Base-by-base conservation (phyloP, 2,113 vertebrate genomes). In the Pogona vitticeps region DNA sequence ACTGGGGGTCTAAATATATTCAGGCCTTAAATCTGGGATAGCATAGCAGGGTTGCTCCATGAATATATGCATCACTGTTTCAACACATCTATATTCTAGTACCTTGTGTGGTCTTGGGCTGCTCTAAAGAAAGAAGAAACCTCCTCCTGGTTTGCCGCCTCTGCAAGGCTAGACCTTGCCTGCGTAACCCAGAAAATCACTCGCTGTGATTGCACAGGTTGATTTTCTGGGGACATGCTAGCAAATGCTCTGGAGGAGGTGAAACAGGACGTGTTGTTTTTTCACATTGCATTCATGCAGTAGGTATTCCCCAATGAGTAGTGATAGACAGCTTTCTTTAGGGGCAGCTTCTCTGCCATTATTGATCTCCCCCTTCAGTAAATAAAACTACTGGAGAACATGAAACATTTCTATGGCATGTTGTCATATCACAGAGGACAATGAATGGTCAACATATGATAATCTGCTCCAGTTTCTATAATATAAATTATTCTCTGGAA, bases 1-100 rank as follows among this genome's bases (percentile, higher is more conserved):
- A 71, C 21, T 15, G 68, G n/a, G 42, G 14, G 21, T 42, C 67
- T 52, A 36, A 56, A 82, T 56, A 36, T 82, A 58, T 52, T 33
- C 40, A 70, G n/a, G 8, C 18, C 67, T 70, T 70, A 68, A 70
- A 82, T 82, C 42, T 52, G 76, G 71, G 70, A 42, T 86, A 89
- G 52, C 84, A 42, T 86, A 89, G 52, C 84, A 80, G 83, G 67
- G 14, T 71, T 90, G 71, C 12, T 90, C 88, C 86, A 82, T 58
- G 87, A 86, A 86, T 83, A n/a, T 56, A 82, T 82, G 71, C 67
- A 58, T 58, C 33, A 15, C 80, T 82, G 12, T 70, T 82, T n/a
- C 31, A 61, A 82, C 70, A 33, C 36, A 71, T 70, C 67, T 71
- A 9, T 36, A 33, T 33, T 36, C 56, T 26, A 71, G 81, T 58